These are phyloP conservation scores for Scaptomyza hsui DNA, from an alignment of 1,140 invertebrate species.

Conservation along the genomic window DNA sequence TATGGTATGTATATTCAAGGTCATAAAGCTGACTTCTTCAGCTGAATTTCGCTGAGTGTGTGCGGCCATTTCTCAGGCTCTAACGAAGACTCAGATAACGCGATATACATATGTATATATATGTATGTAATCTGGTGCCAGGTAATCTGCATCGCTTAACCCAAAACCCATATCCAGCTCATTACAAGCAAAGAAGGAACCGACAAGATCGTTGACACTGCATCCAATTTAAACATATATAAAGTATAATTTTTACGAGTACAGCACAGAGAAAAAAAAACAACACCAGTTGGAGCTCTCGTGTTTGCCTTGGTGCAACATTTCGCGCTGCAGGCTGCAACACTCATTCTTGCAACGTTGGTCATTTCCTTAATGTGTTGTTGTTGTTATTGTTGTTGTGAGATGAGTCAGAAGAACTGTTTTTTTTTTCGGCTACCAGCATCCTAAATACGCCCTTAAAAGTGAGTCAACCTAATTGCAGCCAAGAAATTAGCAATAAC, in stretches of 20 bases:
- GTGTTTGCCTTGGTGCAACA: constrained; percentile 66
- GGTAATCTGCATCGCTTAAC: constrained; percentile 50
- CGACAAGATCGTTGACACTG: constrained; percentile 42
- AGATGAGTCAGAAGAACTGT: constrained; percentile 52
- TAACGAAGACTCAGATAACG: constrained; percentile 52
- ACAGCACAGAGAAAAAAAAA: constrained; percentile 31
- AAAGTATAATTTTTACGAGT: constrained; percentile 75
- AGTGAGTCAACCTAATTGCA: constrained; percentile 28
- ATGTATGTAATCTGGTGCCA: constrained; percentile 67
- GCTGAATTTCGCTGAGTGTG: constrained; percentile 59
- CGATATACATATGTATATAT: constrained; percentile 23
- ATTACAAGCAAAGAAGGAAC: constrained; percentile 57
- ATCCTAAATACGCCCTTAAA: neutral
- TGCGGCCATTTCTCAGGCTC: constrained; percentile 60
- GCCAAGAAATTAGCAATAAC: constrained; percentile 2
- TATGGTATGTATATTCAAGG: constrained; percentile 73
- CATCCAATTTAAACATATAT: constrained; percentile 46
- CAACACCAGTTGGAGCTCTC: constrained; percentile 1
- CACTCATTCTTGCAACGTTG: neutral
- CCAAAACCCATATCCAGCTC: constrained; percentile 29
- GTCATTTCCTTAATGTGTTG: constrained; percentile 59
- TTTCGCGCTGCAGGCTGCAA: constrained; percentile 66
- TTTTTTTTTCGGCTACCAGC: neutral
- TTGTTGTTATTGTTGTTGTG: constrained; percentile 18
- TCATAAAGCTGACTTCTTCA: constrained; percentile 53